phyloP scores from a whole-genome alignment of 2,888 invertebrate genomes.

The Iselma pallidipennis region DNA sequence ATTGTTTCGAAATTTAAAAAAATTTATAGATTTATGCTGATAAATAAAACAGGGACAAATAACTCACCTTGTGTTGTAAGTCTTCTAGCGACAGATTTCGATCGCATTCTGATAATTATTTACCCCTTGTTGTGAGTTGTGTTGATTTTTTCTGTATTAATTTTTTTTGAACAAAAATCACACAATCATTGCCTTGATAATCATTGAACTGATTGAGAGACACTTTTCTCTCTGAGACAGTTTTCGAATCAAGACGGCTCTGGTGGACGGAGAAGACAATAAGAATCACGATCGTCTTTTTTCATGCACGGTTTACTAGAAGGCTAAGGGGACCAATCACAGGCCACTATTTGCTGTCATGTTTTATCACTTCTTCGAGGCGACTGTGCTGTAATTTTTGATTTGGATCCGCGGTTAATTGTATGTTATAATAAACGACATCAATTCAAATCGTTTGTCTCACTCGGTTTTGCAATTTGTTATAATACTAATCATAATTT shows the following conservation, averaged over 20 bases:
- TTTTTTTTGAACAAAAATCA: too few species aligned
- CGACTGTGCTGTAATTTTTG: constrained; percentile 54
- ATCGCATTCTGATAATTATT: constrained; percentile 63
- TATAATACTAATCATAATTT: constrained; percentile 14
- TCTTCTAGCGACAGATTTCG: constrained; percentile 72
- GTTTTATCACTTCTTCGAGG: constrained; percentile 56
- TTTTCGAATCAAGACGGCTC: constrained; percentile 40
- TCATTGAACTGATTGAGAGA: constrained; percentile 31
- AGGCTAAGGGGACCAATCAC: constrained; percentile 52
- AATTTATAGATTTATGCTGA: neutral
- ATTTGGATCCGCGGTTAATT: constrained; percentile 48
- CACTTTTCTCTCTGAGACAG: neutral
- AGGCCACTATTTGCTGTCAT: constrained; percentile 54
- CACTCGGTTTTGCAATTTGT: constrained; percentile 32
- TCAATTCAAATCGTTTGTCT: constrained; percentile 31
- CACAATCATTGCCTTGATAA: too few species aligned
- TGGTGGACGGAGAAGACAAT: constrained; percentile 44
- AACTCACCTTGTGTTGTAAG: constrained; percentile 70
- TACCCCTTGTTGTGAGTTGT: neutral
- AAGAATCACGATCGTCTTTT: constrained; percentile 52
- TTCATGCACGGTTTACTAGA: constrained; percentile 40
- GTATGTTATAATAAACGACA: constrained; percentile 40
- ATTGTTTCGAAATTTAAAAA: neutral
- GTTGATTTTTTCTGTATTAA: constrained; percentile 32
- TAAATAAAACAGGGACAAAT: neutral